Base-by-base conservation (phyloP, 2,888 invertebrate species). In the Perizoma flavofasciatum region DNA sequence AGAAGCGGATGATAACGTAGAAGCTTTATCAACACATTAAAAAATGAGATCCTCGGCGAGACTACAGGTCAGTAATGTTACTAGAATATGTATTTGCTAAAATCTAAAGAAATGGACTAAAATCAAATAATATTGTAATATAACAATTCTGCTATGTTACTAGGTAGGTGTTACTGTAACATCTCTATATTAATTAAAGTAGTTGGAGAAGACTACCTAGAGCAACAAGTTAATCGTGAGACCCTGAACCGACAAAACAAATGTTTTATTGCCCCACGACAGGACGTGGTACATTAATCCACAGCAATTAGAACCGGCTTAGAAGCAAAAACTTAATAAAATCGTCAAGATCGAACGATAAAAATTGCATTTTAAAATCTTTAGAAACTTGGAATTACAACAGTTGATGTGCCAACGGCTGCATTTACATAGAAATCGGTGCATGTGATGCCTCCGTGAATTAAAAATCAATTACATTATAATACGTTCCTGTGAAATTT, bases 341-440 rank as follows among this genome's bases (percentile, higher is more conserved):
- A 81, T 79, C 77, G 72, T 82, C 75, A 79, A 87, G 87, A 88
- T 88, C 59, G 39, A 55, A 63, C 63, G 85, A 85, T 85, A 84
- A 81, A 58, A 56, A 11, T 55, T 55, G 61, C 59, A 60, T 77
- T 72, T 75, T 73, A 75, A 75, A 73, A 76, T 72, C 71, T 78
- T 82, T 82, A 73, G 73, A 81, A 85, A 83, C 77, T 72, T 58
- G 67, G 75, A 67, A 71, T 85, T 85, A 74, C 85, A 78, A 81
- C 77, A 82, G 66, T 67, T 70, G 73, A 73, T 86, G 82, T 85
- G 83, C 61, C 49, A 67, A 66, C 49, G 32, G 9, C 7, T 11
- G 10, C 7, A 8, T 47, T 57, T 7, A 56, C 49, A 49, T 33
- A 53, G 37, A 56, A 56, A 61, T 7, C 50, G 7, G 51, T 11